Base-by-base conservation (phyloP, 2,797 vertebrate species). In the Sarcoramphus papa region DNA sequence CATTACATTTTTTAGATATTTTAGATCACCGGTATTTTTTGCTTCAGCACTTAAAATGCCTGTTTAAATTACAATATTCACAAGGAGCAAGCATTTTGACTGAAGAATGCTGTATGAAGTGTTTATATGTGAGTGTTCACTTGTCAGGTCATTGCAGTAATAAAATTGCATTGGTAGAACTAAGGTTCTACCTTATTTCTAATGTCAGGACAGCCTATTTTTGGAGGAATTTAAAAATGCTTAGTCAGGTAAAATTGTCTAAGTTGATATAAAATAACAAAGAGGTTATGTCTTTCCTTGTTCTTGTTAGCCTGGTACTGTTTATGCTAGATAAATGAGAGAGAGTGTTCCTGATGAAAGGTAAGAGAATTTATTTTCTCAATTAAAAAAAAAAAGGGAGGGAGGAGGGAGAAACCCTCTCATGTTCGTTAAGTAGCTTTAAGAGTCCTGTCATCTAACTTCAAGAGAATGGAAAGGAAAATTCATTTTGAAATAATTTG, bases 1-100 rank as follows among this genome's bases (percentile, higher is more conserved):
- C 96, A 86, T 90, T 95, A 59, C 67, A 59, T 97, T 95, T 97
- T 88, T 92, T 6, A 85, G 65, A 88, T 92, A 57, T 65, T 95
- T 93, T 67, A 64, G 64, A 76, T 94, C 91, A 89, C 77, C 1
- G 0, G 17, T 94, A 19, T 85, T 95, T 94, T 90, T 92, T 95
- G 73, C 78, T 93, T 86, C 79, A 70, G 70, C 76, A 90, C 80
- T 95, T 88, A 78, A 92, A 93, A 90, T 92, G 91, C 75, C 69
- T 90, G 64, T 85, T 88, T 82, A 79, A 90, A 64, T 88, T 65
- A 89, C 80, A 88, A 11, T 56, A 69, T 62, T 86, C 73, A 56
- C 63, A 35, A 88, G 84, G 73, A 84, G 8, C 18, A 41, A 62
- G 47, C 20, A 1, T 91, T 93, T 83, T 96, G 84, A 75, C 54